Conservation (phyloP, 2,113 vertebrate genomes). For the Carlito syrichta region DNA sequence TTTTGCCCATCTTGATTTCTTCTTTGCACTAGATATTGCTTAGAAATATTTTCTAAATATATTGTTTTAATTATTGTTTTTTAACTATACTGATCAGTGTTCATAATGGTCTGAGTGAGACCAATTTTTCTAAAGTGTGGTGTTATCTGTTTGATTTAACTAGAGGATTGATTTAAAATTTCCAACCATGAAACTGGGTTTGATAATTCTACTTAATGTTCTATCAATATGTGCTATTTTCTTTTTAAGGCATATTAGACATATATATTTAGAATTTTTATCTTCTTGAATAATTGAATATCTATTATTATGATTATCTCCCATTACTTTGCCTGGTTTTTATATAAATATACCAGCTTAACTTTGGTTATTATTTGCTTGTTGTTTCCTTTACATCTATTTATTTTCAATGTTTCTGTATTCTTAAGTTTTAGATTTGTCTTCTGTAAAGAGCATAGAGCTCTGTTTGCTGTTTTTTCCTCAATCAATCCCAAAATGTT, state of each 20-base stretch:
- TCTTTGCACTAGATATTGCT: not conserved
- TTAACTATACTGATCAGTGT: not conserved
- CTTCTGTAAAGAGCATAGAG: not conserved
- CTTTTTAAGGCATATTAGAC: not conserved
- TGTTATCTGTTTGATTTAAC: not conserved
- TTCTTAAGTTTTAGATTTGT: not conserved
- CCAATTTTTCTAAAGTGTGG: not conserved
- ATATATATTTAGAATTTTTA: not conserved
- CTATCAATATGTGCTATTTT: not conserved
- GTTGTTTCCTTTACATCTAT: not conserved
- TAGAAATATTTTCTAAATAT: not conserved
- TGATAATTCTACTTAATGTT: not conserved
- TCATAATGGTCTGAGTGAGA: not conserved
- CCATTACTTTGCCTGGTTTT: not conserved
- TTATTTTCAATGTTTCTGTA: not conserved
- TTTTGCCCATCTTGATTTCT: not conserved
- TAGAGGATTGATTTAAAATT: not conserved
- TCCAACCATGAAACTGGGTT: not conserved
- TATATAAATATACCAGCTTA: not conserved
- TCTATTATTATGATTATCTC: not conserved
- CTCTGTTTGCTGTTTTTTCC: not conserved
- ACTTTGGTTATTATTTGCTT: not conserved
- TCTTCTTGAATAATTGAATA: not conserved
- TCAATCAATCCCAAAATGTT: not conserved
- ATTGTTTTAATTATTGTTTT: not conserved